phyloP scores from a whole-genome alignment of 2,113 vertebrate species.

The Octodon degus region DNA sequence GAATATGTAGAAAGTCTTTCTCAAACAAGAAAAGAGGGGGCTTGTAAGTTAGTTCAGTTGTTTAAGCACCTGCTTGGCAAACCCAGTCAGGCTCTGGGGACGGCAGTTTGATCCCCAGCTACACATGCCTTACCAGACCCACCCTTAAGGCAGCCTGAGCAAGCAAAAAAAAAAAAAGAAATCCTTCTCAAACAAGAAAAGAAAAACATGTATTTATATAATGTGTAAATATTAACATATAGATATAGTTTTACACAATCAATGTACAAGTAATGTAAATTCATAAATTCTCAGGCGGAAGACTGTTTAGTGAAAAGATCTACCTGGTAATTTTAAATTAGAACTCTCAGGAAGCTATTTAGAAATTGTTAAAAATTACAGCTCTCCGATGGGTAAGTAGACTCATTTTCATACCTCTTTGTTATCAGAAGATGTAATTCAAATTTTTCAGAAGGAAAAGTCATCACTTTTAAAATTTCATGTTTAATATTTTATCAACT shows the following conservation, averaged over 20 bases:
- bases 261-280: background rate
- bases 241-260: background rate
- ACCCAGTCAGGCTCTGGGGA: too few relatives aligned
- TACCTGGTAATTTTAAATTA: slow-evolving; percentile 37
- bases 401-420: background rate
- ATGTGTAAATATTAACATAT: background rate
- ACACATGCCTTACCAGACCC: too few relatives aligned
- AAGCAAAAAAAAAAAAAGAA: background rate
- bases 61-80: too few relatives aligned
- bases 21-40: background rate
- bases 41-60: too few relatives aligned
- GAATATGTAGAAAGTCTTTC: background rate
- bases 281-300: background rate
- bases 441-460: slow-evolving; percentile 2
- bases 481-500: slow-evolving; percentile 39
- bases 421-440: background rate
- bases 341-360: background rate
- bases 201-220: background rate
- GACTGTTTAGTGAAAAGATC: background rate
- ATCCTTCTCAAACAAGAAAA: background rate
- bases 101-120: too few relatives aligned
- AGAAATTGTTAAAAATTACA: slow-evolving; percentile 7
- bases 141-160: too few relatives aligned
- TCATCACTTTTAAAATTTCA: background rate
- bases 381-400: background rate